Percentiles rank a stretch among this genome's conserved stretches.
Evolutionary conservation across 2,113 vertebrate genomes (phyloP).

Genomic region (Corvus hawaiiensis): DNA sequence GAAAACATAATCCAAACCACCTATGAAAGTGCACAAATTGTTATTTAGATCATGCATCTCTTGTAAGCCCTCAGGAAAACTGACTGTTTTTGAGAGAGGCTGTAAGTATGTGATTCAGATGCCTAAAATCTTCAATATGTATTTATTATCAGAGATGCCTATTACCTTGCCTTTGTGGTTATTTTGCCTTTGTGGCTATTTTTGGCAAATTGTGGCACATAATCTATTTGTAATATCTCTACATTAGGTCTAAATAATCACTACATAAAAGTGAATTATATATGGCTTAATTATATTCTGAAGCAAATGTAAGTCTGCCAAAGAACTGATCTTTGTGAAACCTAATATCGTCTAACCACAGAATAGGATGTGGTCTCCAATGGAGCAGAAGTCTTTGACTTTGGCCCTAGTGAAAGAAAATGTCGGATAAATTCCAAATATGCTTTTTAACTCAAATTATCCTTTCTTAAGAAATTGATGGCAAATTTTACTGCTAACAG

Average conservation of each 20-base stretch:
- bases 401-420: neutral
- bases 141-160: neutral
- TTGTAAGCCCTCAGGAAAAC: neutral
- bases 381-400: neutral
- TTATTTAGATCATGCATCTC: neutral
- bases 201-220: neutral
- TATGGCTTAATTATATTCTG: neutral
- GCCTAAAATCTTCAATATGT: neutral
- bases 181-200: neutral
- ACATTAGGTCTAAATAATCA: neutral
- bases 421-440: neutral
- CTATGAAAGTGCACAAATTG: neutral
- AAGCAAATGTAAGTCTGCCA: neutral
- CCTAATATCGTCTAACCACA: neutral
- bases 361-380: neutral
- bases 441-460: neutral
- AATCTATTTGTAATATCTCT: neutral
- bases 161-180: neutral
- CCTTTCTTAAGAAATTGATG: neutral
- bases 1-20: neutral
- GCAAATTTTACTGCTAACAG: neutral
- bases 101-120: neutral
- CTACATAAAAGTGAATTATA: neutral
- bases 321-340: neutral
- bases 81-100: neutral